These are phyloP conservation scores for Perccottus glenii DNA, from an alignment of 2,113 vertebrate genomes.

Conservation along the genomic window DNA sequence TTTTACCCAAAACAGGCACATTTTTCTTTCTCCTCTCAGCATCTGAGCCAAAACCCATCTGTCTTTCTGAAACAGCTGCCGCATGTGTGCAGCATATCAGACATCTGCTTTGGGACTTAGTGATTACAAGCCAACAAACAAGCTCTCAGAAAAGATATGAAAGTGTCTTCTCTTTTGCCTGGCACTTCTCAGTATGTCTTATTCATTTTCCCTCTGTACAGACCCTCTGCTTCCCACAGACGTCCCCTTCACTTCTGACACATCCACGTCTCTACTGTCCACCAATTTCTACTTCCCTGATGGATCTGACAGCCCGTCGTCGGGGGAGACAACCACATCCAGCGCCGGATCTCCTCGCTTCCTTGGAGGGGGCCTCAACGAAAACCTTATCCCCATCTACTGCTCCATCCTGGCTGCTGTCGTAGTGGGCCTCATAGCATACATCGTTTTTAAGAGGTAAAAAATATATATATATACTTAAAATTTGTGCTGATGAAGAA, in stretches of 20 bases:
- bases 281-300: slow-evolving; percentile 46
- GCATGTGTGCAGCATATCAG: slow-evolving; percentile 42
- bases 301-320: slow-evolving; percentile 52
- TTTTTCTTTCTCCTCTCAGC: slow-evolving; percentile 43
- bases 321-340: slow-evolving; percentile 79
- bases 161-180: slow-evolving; percentile 15
- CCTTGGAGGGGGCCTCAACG: slow-evolving; percentile 80
- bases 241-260: slow-evolving; percentile 25
- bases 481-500: too few relatives aligned
- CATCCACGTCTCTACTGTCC: slow-evolving; percentile 46
- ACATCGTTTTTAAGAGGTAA: slow-evolving; percentile 94
- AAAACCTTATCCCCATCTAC: slow-evolving; percentile 97
- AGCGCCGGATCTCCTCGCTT: slow-evolving; percentile 86
- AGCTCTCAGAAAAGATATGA: slow-evolving; percentile 21
- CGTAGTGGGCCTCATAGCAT: slow-evolving; percentile 92
- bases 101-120: slow-evolving; percentile 54
- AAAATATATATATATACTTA: neutral
- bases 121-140: slow-evolving; percentile 33
- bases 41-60: slow-evolving; percentile 56
- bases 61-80: slow-evolving; percentile 62
- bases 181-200: neutral
- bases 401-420: slow-evolving; percentile 97
- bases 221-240: slow-evolving; percentile 70
- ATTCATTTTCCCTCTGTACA: slow-evolving; percentile 29
- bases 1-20: slow-evolving; percentile 34